A percentile compares a stretch with the other conserved stretches of the same genome.
Evolutionary conservation across 2,797 vertebrate species (phyloP).

Genomic region (Sebastes minor): DNA sequence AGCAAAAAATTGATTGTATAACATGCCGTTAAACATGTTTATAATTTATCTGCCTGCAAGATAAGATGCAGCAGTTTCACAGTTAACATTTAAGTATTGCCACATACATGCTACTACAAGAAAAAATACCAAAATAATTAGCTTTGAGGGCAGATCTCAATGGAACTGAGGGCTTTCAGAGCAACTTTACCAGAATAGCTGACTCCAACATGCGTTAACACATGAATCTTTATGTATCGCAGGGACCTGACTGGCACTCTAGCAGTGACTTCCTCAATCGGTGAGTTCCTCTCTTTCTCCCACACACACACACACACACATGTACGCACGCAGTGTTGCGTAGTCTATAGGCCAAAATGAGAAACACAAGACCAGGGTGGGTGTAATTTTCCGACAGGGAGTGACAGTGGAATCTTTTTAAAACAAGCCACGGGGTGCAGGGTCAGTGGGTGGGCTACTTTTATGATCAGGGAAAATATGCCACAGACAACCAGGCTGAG

Average conservation of each 20-base stretch:
- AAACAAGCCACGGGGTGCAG: slow-evolving; percentile 23
- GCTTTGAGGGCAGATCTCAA: neutral
- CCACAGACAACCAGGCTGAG: neutral
- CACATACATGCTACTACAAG: neutral
- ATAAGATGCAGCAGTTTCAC: neutral
- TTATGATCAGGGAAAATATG: slow-evolving; percentile 42
- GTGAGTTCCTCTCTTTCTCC: slow-evolving; percentile 69
- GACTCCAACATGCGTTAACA: slow-evolving; percentile 60
- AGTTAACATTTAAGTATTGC: neutral
- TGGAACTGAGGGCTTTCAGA: neutral
- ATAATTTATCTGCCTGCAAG: neutral
- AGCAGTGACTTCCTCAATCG: slow-evolving; percentile 83
- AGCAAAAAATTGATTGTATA: neutral
- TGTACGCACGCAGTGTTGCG: neutral
- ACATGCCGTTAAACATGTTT: neutral
- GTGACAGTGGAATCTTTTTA: slow-evolving; percentile 53
- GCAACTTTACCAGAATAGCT: neutral
- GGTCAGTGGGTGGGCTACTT: slow-evolving; percentile 50
- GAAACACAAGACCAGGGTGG: slow-evolving; percentile 41
- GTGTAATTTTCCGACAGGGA: slow-evolving; percentile 41
- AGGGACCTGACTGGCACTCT: slow-evolving; percentile 81
- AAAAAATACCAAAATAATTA: neutral
- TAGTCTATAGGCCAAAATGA: slow-evolving; percentile 11
- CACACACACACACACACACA: neutral
- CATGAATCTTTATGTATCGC: slow-evolving; percentile 77